Evolutionary conservation across 2,797 vertebrate genomes (phyloP), one percentile per base, ranked within the genome.

Genomic region (Adrianichthys oophorus): DNA sequence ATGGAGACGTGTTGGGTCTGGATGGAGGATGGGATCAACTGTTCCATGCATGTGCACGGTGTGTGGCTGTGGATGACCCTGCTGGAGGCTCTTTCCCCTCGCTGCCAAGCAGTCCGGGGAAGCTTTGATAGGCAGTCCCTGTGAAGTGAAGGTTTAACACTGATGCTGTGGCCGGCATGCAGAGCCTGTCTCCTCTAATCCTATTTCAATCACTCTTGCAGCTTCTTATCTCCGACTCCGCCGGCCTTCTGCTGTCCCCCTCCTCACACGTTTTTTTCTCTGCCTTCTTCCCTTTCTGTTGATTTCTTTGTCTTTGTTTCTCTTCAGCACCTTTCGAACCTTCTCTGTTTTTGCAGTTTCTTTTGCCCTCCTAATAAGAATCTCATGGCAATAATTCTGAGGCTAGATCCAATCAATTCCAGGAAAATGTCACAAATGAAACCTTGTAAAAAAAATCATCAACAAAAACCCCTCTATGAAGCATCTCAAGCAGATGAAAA

Each of bases 171-270:
- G 87, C 83, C 70, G 61, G 76, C 80, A 86, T 85, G 82, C 85
- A 82, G 79, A 77, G 85, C 81, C 83, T 83, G 87, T 90, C 87
- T 89, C 70, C 79, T 80, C 86, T 91, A 91, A 90, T 90, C 87
- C 86, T 65, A 85, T 88, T 91, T 89, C 88, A 89, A 89, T 91
- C 89, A 90, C 88, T 91, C 86, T 87, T 62, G 61, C 78, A 64
- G 79, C 74, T 85, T 87, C 86, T 90, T 88, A 89, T 88, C 86
- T 89, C 77, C 73, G 70, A 84, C 84, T 83, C 78, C 26, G 59
- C 82, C 72, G 83, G 78, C 85, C 87, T 76, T 72, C 65, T n/a
- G 60, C 75, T 79, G 78, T 54, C 65, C 73, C 70, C 62, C 55
- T 68, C 66, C 72, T 74, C 70, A 56, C 74, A 68, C 67, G 78